Conservation (phyloP, 2,888 invertebrate species). For the Platycnemis pennipes region DNA sequence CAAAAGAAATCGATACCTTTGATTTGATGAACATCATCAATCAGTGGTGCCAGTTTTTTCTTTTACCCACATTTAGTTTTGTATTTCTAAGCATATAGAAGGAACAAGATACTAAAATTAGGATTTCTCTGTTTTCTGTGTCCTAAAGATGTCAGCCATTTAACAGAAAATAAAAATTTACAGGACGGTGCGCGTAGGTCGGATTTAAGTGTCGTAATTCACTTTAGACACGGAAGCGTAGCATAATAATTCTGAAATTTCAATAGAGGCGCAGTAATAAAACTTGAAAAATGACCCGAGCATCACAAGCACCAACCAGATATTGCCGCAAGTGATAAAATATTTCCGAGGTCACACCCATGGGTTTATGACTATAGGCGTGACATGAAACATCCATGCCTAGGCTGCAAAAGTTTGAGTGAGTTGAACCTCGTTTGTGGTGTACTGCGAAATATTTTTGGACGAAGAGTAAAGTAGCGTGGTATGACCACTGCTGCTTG, state of each 20-base stretch:
- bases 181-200: too few species aligned
- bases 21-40: too few species aligned
- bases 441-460: background rate
- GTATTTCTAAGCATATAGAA: too few species aligned
- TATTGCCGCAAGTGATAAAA: background rate
- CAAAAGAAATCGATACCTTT: too few species aligned
- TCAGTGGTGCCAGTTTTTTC: too few species aligned
- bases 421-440: background rate
- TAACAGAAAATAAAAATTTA: too few species aligned
- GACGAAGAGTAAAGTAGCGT: background rate
- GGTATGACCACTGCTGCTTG: background rate
- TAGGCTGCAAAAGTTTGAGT: background rate
- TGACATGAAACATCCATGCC: background rate
- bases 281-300: background rate
- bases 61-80: too few species aligned
- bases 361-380: background rate
- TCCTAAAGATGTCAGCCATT: too few species aligned
- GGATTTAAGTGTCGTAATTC: background rate
- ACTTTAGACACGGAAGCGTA: background rate
- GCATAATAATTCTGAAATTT: background rate
- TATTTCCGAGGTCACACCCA: background rate
- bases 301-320: background rate
- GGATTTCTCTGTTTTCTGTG: too few species aligned
- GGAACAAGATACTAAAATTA: too few species aligned
- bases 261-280: background rate